Base-by-base conservation (phyloP, 2,888 invertebrate species). In the Podotricha telesiphe region DNA sequence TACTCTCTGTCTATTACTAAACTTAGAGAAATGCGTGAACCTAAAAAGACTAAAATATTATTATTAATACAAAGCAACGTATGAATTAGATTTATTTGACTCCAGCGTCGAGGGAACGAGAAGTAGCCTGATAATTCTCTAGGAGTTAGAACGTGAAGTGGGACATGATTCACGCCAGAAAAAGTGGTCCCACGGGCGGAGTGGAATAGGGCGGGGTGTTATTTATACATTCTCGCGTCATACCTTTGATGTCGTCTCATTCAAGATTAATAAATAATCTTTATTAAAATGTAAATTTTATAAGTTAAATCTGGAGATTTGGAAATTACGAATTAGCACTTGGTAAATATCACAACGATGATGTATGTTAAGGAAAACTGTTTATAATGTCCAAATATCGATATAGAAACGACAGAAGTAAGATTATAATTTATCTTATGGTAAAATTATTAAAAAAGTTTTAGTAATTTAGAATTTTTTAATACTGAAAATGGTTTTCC, bases 61-160 rank as follows among this genome's bases (percentile, higher is more conserved):
- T n/a, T 45, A 53, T 66, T 8, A 55, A 68, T 50, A 67, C 50
- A 65, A 37, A 70, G 68, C 68, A 68, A 70, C 53, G 65, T 66
- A 66, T 66, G 66, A 70, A 51, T n/a, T 55, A 51, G 63, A 72
- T 72, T 62, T 68, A 68, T 72, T 70, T 65, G 72, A 65, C 47
- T 72, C 63, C 7, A 58, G 69, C 69, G 67, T 67, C 67, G 67
- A 48, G 72, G 67, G 70, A 71, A 40, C 28, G 13, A n/a, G 62
- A 58, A 70, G 67, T 70, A 65, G 69, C 40, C 65, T 63, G 72
- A 72, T 70, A 72, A 70, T 67, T 69, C 72, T 51, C 67, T 56
- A 62, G 69, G 69, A 67, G 42, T 58, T 69, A 48, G 56, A 48
- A 56, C 61, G 67, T 51, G 71, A 40, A 69, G 67, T 56, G 68